Conservation (phyloP, 2,888 invertebrate species). For the Callyntrura sp. region DNA sequence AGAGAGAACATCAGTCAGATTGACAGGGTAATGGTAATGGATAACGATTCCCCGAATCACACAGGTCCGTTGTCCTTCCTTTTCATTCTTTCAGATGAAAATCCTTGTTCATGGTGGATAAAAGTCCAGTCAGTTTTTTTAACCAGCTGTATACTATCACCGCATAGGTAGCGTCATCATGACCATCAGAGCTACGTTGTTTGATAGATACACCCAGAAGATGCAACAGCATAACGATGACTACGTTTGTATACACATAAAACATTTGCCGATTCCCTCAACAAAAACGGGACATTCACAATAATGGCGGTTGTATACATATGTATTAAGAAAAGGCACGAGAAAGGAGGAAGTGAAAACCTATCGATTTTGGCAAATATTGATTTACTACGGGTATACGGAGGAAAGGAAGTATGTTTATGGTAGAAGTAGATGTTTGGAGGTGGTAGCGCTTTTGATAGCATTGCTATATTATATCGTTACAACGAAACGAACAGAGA, state of each 20-base stretch:
- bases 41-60: slow-evolving; percentile 24
- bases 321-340: neutral
- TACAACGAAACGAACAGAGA: slow-evolving; percentile 8
- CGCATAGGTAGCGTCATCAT: slow-evolving; percentile 9
- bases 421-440: neutral
- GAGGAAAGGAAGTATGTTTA: slow-evolving; percentile 2
- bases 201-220: neutral
- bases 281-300: slow-evolving; percentile 13
- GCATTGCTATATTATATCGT: slow-evolving; percentile 1
- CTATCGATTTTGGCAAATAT: slow-evolving; percentile 70
- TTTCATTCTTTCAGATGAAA: slow-evolving; percentile 8
- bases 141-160: slow-evolving; percentile 25
- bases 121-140: neutral
- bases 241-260: neutral
- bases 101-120: neutral
- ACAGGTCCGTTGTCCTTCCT: slow-evolving; percentile 22
- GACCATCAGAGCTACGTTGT: neutral
- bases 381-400: slow-evolving; percentile 50
- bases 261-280: too few species aligned
- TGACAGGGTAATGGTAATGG: slow-evolving; percentile 49
- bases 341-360: slow-evolving; percentile 62
- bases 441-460: neutral
- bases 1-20: slow-evolving; percentile 51
- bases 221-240: neutral
- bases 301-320: neutral